These are phyloP conservation scores for Larimichthys polyactis DNA, from an alignment of 2,113 vertebrate genomes.

Conservation along the genomic window DNA sequence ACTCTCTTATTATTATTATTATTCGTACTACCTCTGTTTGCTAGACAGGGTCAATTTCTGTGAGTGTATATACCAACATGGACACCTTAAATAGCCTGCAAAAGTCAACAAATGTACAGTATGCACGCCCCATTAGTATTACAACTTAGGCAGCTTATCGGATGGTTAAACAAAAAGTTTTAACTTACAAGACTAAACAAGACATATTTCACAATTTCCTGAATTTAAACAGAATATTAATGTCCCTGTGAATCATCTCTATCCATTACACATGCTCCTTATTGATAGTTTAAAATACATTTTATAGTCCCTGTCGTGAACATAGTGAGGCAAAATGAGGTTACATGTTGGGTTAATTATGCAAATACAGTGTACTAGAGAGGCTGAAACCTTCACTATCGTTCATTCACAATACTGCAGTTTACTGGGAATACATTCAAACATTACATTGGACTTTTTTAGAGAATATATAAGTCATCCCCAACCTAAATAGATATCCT, in stretches of 20 bases:
- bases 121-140: neutral
- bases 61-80: neutral
- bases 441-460: neutral
- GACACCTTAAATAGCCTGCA: neutral
- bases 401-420: neutral
- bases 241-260: neutral
- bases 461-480: conserved; percentile 1
- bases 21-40: conserved; percentile 9
- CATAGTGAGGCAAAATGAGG: conserved; percentile 31
- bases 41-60: neutral
- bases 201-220: neutral
- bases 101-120: conserved; percentile 7
- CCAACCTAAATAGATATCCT: neutral
- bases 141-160: neutral
- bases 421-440: conserved; percentile 23
- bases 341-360: conserved; percentile 39
- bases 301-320: neutral
- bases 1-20: neutral
- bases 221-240: conserved; percentile 21
- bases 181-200: neutral
- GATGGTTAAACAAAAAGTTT: neutral
- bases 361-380: neutral
- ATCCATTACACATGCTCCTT: neutral
- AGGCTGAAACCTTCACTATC: neutral
- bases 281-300: neutral